Conservation (phyloP, 2,113 vertebrate genomes). For the Nycticryphes semicollaris region DNA sequence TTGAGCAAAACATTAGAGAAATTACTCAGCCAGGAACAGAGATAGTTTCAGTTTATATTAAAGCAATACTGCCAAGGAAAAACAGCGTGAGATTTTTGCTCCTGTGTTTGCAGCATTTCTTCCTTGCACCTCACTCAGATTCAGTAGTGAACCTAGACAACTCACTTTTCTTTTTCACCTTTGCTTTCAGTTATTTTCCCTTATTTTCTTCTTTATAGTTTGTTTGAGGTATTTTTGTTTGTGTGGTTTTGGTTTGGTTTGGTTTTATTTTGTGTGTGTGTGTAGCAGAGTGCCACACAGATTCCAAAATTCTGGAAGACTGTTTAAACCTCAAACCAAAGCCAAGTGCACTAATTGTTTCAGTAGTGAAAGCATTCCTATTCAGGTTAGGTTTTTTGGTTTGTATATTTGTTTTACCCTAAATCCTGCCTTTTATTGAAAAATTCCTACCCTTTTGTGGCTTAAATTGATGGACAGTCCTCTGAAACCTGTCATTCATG, state of each 20-base stretch:
- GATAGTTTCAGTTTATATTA: neutral
- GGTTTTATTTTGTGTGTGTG: neutral
- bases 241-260: neutral
- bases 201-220: neutral
- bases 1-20: neutral
- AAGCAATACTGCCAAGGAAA: neutral
- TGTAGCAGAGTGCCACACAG: neutral
- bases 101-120: neutral
- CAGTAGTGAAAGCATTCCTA: neutral
- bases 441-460: neutral
- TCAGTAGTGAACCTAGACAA: neutral
- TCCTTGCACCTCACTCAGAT: neutral
- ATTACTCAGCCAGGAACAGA: neutral
- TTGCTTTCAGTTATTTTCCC: neutral
- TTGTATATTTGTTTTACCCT: neutral
- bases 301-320: neutral
- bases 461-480: neutral
- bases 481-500: neutral
- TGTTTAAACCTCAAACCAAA: neutral
- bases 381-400: neutral
- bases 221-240: neutral
- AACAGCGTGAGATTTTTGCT: neutral
- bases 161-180: neutral
- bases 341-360: neutral
- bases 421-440: neutral